Evolutionary conservation across 2,888 invertebrate genomes (phyloP), one percentile per base, ranked within the genome.

Genomic region (Acleris laterana): DNA sequence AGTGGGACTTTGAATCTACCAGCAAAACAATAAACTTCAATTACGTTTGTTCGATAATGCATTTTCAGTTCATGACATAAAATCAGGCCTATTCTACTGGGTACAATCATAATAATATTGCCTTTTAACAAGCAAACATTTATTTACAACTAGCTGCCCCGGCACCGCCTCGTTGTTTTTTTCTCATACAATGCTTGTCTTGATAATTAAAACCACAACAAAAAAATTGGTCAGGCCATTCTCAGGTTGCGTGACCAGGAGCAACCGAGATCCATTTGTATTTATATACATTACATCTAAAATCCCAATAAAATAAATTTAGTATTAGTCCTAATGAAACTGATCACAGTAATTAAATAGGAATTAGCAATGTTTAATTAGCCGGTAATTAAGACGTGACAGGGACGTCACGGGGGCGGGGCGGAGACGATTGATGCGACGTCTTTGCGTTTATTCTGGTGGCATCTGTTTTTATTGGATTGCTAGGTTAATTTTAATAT

Each of bases 281-380:
- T 13, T 0, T 42, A 42, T 42, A 42, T 11, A 42, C 7, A 28
- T 32, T 32, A 32, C 3, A 3, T 32, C 9, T 32, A 4, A 32
- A 25, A 9, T 9, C 32, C 32, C 9, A 3, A 4, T 32, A 9
- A 32, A 32, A 4, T 11, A 25, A 13, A 11, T 13, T 13, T 13
- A 0, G 11, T 38, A 46, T 28, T 57, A 22, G 42, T 22, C 6
- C 16, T 38, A 55, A 42, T 55, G 46, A n/a, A 42, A 55, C 42
- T 20, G 16, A 55, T 55, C 13, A 52, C 11, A 48, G 53, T 49
- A 55, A 64, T 64, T 64, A 64, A 59, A 59, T n/a, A 46, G 49
- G 49, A 53, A 64, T 55, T 53, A 64, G 59, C 56, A 25, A 63
- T 53, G 53, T 55, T 59, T 64, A 64, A 60, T 64, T 64, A 59